Percentiles rank a stretch among this genome's conserved stretches.
Evolutionary conservation across 2,113 vertebrate genomes (phyloP).

Genomic region (Rafetus swinhoei): DNA sequence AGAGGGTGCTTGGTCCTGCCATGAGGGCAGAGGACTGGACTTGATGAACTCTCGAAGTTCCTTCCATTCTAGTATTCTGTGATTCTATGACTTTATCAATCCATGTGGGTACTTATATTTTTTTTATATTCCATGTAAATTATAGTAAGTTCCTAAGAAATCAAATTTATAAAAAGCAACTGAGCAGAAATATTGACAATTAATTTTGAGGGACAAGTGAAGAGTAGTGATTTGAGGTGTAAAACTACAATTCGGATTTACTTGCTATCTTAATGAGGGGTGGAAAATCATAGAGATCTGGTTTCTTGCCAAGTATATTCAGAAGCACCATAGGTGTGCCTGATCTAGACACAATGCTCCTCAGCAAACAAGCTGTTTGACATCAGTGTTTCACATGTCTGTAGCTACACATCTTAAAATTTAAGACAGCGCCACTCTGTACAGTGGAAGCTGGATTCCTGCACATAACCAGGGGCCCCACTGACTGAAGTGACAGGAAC

Average conservation of each 20-base stretch:
- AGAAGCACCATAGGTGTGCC: not conserved
- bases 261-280: not conserved
- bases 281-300: not conserved
- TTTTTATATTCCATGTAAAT: not conserved
- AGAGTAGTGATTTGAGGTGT: not conserved
- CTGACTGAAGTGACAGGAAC: rapidly evolving
- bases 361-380: not conserved
- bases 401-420: not conserved
- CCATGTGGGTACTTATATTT: not conserved
- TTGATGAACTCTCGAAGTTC: too few relatives aligned
- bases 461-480: not conserved
- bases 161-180: not conserved
- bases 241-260: not conserved
- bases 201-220: not conserved
- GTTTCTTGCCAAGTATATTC: not conserved
- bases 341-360: not conserved
- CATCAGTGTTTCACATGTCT: not conserved
- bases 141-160: not conserved
- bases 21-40: too few relatives aligned
- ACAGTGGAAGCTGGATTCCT: not conserved
- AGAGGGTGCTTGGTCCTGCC: too few relatives aligned
- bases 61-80: too few relatives aligned
- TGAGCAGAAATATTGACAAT: not conserved
- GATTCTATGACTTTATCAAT: too few relatives aligned
- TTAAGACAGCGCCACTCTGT: not conserved